Evolutionary conservation across 2,888 invertebrate genomes (phyloP), one percentile per base, ranked within the genome.

Genomic region (Adelphocoris suturalis): DNA sequence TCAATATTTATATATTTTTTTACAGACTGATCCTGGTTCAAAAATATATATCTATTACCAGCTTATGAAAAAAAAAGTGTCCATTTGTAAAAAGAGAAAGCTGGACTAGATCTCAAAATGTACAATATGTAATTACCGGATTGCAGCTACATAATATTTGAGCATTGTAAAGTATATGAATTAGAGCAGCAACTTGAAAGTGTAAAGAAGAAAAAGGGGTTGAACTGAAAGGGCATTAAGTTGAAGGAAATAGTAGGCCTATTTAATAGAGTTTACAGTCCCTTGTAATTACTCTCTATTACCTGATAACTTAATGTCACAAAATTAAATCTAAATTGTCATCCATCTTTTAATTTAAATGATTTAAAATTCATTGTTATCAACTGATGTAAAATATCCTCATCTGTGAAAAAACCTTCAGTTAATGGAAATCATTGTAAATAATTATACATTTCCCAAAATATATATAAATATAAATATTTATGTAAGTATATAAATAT

Each of bases 131-230:
- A 90, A 90, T 90, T 90, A 90, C 90, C 27, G 75, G 85, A 85
- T 76, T 76, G 85, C 84, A 90, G 90, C 84, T 87, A 57, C 75
- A 80, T 61, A 87, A 82, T 88, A 86, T 89, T 91, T 91, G 91
- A 90, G 90, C 91, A 91, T 91, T 90, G 87, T 90, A 91, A 89
- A 86, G 87, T 89, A 90, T 82, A 89, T 89, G 87, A 61, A 89
- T 90, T 90, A 91, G 91, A 89, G 90, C 37, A 37, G 37, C 91
- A 90, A 78, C 81, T 76, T 76, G 37, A 16, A 68, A 27, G 52
- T 47, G 76, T 75, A 89, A 89, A 48, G 81, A 88, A 48, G 75
- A 61, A 27, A 4, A 89, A 61, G 78, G 89, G 75, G 76, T 81
- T 28, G 68, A 89, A 90, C 87, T 87, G 87, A 89, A 46, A 48